A percentile compares a stretch with the other conserved stretches of the same genome.
These are phyloP conservation scores for Microcebus murinus DNA, from an alignment of 2,113 vertebrate species.

Conservation along the genomic window DNA sequence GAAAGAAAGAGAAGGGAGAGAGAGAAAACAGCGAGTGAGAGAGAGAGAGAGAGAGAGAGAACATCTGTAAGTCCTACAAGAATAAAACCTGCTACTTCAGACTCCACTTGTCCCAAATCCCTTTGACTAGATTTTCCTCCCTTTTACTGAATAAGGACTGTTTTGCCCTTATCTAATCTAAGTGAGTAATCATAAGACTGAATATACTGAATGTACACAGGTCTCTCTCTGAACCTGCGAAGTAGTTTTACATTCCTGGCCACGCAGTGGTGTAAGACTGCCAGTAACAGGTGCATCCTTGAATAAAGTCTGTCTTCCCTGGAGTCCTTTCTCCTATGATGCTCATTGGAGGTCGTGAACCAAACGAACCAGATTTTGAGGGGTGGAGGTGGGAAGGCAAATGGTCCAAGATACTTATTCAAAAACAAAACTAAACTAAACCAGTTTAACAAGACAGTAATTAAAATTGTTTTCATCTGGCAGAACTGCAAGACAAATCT, in stretches of 20 bases:
- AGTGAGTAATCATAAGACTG: not conserved
- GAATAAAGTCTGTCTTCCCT: not conserved
- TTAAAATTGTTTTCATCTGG: not conserved
- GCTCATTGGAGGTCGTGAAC: not conserved
- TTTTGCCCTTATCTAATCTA: not conserved
- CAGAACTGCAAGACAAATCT: not conserved
- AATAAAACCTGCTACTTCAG: not conserved
- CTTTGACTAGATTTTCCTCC: not conserved
- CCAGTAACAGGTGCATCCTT: not conserved
- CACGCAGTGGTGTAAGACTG: not conserved
- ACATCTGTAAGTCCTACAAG: not conserved
- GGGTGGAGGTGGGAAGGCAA: not conserved
- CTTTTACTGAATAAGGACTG: not conserved
- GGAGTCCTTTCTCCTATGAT: not conserved
- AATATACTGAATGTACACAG: not conserved
- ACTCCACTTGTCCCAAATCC: not conserved
- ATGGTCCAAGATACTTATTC: not conserved
- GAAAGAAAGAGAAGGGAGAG: too few relatives aligned
- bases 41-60: not conserved
- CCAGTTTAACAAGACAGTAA: not conserved
- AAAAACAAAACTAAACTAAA: conserved; percentile 7
- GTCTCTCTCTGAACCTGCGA: not conserved
- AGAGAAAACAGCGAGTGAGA: too few relatives aligned
- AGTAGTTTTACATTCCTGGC: not conserved
- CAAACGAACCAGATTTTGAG: not conserved